Evolutionary conservation across 2,888 invertebrate species (phyloP).

Genomic region (Adineta ricciae): DNA sequence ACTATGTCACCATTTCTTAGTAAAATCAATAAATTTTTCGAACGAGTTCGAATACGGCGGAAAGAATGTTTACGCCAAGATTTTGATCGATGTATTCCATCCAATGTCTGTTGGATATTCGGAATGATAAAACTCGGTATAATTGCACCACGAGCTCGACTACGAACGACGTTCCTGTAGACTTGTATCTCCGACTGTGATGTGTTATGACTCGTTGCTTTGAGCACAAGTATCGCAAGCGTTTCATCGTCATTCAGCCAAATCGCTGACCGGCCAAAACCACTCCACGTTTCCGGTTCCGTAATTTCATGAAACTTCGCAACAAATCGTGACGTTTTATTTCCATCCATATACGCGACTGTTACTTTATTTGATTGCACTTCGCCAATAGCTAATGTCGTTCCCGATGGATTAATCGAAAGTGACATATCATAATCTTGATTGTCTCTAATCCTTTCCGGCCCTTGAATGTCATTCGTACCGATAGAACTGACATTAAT

Average conservation of each 20-base stretch:
- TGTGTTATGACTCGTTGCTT: background rate
- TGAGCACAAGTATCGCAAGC: background rate
- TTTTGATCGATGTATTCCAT: too few relatives aligned
- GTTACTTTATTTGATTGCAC: too few relatives aligned
- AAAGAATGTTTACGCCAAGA: background rate
- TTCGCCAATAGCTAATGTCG: background rate
- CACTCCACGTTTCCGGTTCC: background rate
- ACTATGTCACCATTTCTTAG: background rate
- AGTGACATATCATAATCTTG: background rate
- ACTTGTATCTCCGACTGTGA: background rate
- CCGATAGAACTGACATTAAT: too few relatives aligned
- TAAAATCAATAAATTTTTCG: background rate
- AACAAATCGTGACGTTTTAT: background rate
- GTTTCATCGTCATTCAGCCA: background rate
- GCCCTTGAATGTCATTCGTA: too few relatives aligned
- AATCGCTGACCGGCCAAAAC: background rate
- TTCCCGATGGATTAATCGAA: background rate
- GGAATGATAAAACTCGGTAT: background rate
- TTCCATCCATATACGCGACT: background rate
- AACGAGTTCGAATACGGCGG: background rate
- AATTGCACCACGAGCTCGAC: too few relatives aligned
- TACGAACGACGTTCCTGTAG: background rate
- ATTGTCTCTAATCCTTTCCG: background rate
- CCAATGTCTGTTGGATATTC: background rate
- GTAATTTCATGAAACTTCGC: background rate